Evolutionary conservation across 2,888 invertebrate genomes (phyloP), one percentile per base, ranked within the genome.

Genomic region (Eremobia ochroleuca): DNA sequence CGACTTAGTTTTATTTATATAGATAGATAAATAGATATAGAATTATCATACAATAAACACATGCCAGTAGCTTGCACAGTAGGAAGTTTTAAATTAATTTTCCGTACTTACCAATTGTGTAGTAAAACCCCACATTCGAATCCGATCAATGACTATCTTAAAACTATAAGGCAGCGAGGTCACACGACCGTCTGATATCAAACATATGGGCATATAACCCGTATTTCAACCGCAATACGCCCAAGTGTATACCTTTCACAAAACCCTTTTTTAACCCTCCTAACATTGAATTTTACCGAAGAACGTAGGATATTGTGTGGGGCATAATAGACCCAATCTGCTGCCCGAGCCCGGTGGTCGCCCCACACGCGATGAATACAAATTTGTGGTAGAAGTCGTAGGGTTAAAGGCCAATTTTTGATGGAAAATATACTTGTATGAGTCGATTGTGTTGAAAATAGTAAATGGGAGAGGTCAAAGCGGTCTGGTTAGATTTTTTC

Each of bases 231-330:
- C 73, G 75, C 79, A 83, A 86, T 86, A 86, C 74, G 83, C 81
- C 79, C 83, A 77, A 84, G 83, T 79, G 77, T 80, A 73, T 79
- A 83, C 79, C 77, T 84, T 78, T 67, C 73, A 87, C 80, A 80
- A 83, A 89, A 88, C 88, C 90, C 89, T 81, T 88, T 87, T 90
- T 86, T 76, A 88, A 88, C 89, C 88, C 83, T 84, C 82, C 77
- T 86, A 84, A 87, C 91, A 91, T 91, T 89, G 91, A 91, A 90
- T 91, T 91, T 90, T 85, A 86, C 86, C 77, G 88, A 88, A 88
- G 87, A 91, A 90, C 87, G 87, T 83, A 71, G 71, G 82, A 88
- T 87, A 91, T 91, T 91, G 90, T 90, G 87, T 76, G 85, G 81
- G 82, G 77, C 77, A 90, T 90, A 90, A 90, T 90, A 87, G 88